Conservation (phyloP, 2,113 vertebrate genomes). For the Andinoacara biseriatus region DNA sequence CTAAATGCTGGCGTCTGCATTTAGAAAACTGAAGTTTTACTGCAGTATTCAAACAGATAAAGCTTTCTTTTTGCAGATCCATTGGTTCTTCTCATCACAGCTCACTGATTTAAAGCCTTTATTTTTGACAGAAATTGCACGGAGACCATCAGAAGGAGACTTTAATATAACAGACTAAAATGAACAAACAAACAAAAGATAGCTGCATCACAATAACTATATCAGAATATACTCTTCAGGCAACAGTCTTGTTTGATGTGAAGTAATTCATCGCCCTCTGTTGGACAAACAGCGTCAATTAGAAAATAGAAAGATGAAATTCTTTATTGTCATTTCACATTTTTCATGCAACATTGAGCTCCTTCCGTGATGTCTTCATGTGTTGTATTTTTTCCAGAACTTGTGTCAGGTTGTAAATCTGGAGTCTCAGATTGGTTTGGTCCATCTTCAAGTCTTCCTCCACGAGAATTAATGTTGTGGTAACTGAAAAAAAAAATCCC, state of each 20-base stretch:
- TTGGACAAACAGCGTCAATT: no score
- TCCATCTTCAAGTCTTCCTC: background rate
- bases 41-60: constrained; percentile 1
- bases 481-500: no score
- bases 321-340: rapidly evolving
- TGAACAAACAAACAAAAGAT: no score
- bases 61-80: constrained; percentile 27
- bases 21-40: background rate
- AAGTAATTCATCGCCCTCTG: no score
- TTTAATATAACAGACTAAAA: no score
- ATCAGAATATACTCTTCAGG: no score
- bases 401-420: background rate
- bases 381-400: background rate
- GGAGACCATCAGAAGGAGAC: background rate
- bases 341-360: no score
- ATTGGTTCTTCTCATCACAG: rapidly evolving
- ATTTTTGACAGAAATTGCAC: background rate
- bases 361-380: background rate
- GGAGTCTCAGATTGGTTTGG: rapidly evolving
- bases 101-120: background rate
- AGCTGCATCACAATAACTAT: no score
- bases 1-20: no score
- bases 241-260: no score
- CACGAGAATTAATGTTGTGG: no score
- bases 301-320: no score